These are phyloP conservation scores for Caenorhabditis sp. DNA, from an alignment of 2,888 invertebrate species.

Conservation along the genomic window DNA sequence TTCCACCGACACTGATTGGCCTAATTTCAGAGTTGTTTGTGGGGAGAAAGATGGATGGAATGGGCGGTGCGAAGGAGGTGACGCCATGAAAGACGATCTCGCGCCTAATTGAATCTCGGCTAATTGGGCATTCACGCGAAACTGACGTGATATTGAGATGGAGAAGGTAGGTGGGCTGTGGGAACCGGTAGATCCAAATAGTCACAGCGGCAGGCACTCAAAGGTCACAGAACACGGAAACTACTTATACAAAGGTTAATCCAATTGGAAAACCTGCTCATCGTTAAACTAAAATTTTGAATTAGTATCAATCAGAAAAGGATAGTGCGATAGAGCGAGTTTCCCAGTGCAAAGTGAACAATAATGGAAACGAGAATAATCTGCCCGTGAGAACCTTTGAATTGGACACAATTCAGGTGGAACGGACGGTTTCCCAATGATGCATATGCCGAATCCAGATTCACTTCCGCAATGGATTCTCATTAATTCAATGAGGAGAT, in stretches of 20 bases:
- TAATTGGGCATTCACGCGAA: conserved; percentile 22
- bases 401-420: not conserved
- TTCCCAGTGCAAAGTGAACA: too few species aligned
- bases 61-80: not conserved
- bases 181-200: not conserved
- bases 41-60: not conserved
- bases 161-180: not conserved
- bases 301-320: too few species aligned
- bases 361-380: too few species aligned
- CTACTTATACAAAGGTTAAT: too few species aligned
- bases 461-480: not conserved
- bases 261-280: too few species aligned
- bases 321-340: too few species aligned
- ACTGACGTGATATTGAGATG: not conserved
- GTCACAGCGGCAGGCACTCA: too few species aligned
- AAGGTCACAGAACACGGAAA: too few species aligned
- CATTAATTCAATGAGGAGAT: conserved; percentile 2
- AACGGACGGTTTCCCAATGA: not conserved
- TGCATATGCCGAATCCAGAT: too few species aligned
- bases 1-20: not conserved
- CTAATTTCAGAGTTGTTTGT: not conserved
- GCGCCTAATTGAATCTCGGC: conserved; percentile 8
- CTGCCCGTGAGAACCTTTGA: too few species aligned
- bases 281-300: too few species aligned
- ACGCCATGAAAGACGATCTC: not conserved